Percentiles rank a stretch among this genome's conserved stretches.
Conservation (phyloP, 1,140 invertebrate species). For the Drosophila kepulauana region DNA sequence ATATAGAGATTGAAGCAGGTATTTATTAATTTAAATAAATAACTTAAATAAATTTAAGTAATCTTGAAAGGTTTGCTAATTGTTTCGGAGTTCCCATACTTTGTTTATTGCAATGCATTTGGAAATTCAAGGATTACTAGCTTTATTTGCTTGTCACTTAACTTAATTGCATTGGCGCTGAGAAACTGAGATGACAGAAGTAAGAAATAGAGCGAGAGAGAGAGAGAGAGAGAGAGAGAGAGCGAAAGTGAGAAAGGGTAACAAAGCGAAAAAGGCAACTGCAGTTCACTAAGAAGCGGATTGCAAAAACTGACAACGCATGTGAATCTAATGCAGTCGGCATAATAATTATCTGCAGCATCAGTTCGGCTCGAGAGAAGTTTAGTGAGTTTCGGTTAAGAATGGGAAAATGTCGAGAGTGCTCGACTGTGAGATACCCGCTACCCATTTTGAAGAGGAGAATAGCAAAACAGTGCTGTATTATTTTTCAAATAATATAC, state of each 20-base stretch:
- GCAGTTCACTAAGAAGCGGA: constrained; percentile 2
- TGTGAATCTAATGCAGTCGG: constrained; percentile 67
- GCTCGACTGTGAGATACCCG: too few species aligned
- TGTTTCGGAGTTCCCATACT: background rate
- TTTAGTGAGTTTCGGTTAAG: background rate
- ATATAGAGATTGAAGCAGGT: too few species aligned
- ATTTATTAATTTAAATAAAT: too few species aligned
- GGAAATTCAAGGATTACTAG: constrained; percentile 44
- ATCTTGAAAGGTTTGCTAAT: too few species aligned
- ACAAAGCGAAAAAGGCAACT: background rate
- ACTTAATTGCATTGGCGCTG: constrained; percentile 73
- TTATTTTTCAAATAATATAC: too few species aligned
- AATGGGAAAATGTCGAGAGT: background rate
- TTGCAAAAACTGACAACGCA: constrained; percentile 35
- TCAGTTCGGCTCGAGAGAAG: constrained; percentile 40
- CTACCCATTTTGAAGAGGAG: too few species aligned
- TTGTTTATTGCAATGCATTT: constrained; percentile 25
- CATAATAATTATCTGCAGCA: constrained; percentile 76
- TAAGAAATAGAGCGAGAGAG: too few species aligned
- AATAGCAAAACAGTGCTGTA: too few species aligned
- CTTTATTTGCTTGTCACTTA: constrained; percentile 70
- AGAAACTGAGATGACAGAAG: background rate
- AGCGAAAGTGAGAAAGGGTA: background rate
- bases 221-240: background rate
- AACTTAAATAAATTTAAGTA: too few species aligned